A percentile compares a stretch with the other conserved stretches of the same genome.
Conservation (phyloP, 2,113 vertebrate genomes). For the Copsychus sechellarum region DNA sequence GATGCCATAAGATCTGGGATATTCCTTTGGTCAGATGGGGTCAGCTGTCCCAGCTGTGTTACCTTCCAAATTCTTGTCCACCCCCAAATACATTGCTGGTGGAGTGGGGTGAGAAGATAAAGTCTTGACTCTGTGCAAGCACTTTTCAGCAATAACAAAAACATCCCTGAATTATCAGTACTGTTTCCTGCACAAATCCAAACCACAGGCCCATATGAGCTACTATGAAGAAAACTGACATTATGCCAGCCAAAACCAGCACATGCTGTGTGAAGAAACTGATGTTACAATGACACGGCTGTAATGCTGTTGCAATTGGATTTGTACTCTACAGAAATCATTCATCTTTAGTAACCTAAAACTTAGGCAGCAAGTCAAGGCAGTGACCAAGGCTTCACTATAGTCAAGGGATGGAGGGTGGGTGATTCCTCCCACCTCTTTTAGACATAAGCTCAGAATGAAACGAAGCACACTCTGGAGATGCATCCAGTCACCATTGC, state of each 20-base stretch:
- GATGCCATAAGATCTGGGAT: background rate
- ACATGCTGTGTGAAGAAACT: background rate
- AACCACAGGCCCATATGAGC: background rate
- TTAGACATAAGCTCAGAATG: background rate
- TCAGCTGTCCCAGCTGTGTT: background rate
- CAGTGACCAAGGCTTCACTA: rapidly evolving
- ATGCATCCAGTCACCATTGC: background rate
- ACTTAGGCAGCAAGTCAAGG: background rate
- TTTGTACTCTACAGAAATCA: background rate
- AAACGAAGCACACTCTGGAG: background rate
- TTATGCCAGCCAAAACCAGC: background rate
- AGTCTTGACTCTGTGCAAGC: background rate
- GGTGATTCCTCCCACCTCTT: background rate
- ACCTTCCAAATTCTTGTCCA: background rate
- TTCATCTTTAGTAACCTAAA: background rate
- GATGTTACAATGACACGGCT: background rate
- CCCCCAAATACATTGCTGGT: background rate
- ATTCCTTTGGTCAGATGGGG: background rate
- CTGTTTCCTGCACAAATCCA: background rate
- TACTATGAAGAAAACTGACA: background rate
- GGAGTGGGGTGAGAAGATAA: background rate
- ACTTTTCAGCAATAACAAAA: background rate
- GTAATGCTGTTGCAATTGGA: background rate
- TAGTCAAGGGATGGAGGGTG: background rate
- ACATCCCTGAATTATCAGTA: background rate